phyloP scores from a whole-genome alignment of 2,888 invertebrate species.

The Hirtodrosophila trivittata region DNA sequence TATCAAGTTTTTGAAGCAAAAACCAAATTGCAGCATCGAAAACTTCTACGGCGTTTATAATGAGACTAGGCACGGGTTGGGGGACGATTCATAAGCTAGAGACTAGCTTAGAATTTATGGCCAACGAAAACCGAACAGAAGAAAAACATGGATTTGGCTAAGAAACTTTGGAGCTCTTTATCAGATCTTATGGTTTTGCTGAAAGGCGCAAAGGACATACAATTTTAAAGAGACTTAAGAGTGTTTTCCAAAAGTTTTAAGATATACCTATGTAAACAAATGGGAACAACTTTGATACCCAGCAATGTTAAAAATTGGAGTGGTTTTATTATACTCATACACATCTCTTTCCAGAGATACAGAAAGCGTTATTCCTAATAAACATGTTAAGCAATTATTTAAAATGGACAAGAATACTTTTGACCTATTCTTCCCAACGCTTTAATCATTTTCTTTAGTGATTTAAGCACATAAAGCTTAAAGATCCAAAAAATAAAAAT shows the following conservation, averaged over 20 bases:
- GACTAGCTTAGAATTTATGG: constrained; percentile 38
- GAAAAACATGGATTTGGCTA: constrained; percentile 31
- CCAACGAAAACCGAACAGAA: constrained; percentile 13
- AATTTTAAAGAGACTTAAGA: constrained; percentile 12
- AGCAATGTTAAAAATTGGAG: no score
- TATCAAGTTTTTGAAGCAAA: constrained; percentile 39
- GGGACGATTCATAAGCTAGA: constrained; percentile 30
- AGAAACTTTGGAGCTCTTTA: constrained; percentile 28
- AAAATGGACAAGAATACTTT: not conserved
- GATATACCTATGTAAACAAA: not conserved
- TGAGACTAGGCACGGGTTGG: constrained; percentile 10
- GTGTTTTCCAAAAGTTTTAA: not conserved
- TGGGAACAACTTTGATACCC: no score
- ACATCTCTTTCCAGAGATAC: no score
- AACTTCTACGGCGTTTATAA: constrained; percentile 40
- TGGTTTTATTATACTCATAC: no score
- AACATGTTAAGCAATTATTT: not conserved
- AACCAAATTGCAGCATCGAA: constrained; percentile 40
- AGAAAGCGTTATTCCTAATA: no score
- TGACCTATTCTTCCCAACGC: no score
- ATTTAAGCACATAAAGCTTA: constrained; percentile 8
- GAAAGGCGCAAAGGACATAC: constrained; percentile 5
- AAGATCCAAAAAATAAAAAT: constrained; percentile 8
- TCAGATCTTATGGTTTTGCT: constrained; percentile 18
- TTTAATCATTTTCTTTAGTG: not conserved